A percentile compares a stretch with the other conserved stretches of the same genome.
phyloP scores from a whole-genome alignment of 2,113 vertebrate species.

The Catharus bicknelli region DNA sequence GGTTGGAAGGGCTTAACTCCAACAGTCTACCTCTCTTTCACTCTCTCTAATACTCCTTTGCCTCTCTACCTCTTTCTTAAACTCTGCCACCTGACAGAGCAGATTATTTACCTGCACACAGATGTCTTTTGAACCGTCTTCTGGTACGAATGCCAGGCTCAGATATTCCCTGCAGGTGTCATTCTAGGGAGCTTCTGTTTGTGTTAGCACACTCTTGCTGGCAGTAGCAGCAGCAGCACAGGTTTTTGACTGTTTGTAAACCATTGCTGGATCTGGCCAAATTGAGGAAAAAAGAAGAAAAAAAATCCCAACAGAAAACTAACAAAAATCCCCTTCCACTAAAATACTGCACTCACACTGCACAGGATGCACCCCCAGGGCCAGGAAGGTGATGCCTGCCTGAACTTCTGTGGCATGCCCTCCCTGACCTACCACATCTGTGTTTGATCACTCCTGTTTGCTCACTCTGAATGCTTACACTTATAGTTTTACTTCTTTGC shows the following conservation, averaged over 20 bases:
- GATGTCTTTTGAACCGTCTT: background rate
- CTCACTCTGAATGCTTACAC: fast-evolving
- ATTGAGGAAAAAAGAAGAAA: background rate
- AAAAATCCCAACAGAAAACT: background rate
- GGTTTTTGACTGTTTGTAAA: background rate
- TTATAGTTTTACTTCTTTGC: background rate
- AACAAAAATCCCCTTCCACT: fast-evolving
- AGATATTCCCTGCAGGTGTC: background rate
- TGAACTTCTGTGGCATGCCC: background rate
- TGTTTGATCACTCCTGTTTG: background rate
- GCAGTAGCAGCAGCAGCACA: background rate
- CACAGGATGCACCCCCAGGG: background rate
- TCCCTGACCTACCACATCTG: too few species aligned
- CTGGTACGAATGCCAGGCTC: background rate
- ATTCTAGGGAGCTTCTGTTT: background rate
- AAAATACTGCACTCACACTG: background rate
- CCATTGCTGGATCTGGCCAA: background rate
- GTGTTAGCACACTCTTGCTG: background rate
- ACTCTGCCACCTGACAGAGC: background rate
- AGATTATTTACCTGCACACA: background rate
- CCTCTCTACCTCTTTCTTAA: background rate
- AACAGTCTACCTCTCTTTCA: background rate
- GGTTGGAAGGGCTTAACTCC: background rate
- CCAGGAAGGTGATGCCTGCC: too few species aligned
- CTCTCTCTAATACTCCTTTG: background rate